Evolutionary conservation across 2,113 vertebrate genomes (phyloP), one percentile per base, ranked within the genome.

Genomic region (Siniperca knerii): DNA sequence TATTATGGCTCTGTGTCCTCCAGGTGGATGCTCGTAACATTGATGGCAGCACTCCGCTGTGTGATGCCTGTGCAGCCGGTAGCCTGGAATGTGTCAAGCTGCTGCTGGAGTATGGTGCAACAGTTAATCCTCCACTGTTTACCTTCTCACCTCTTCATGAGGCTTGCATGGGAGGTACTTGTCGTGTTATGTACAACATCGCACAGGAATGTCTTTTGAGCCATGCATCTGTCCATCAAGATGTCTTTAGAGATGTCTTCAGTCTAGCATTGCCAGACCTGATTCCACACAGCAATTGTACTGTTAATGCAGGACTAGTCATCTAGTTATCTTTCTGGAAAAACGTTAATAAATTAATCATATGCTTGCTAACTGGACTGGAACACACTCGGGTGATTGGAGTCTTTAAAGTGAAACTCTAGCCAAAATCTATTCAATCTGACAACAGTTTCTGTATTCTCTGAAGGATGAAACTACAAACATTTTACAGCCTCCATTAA

Each of bases 11-110:
- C 40, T 55, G 1, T 84, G 48, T 29, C 10, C 4, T 40, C 40
- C 64, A 99, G 98, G 98, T 99, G 79, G 98, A 99, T 0, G 98
- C 98, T 1, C 92, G 97, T 65, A 99, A 99, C 85, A 97, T 99
- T 0, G 98, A 99, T 0, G 97, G 98, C 65, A 99, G 98, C 94
- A 99, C 98, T 0, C 98, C 98, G 0, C 96, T 99, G 65, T 99
- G 98, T 0, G 98, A 99, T 0, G 98, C 98, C 33, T 99, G 98
- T 8, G 96, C 98, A 69, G 96, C 97, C 0, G 98, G 98, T 0
- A 99, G 96, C 93, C 61, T 97, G 0, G 98, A 98, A n/a, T 98
- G 98, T 42, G 97, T 97, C 12, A 95, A 93, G 62, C 93, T 99
- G 54, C 92, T 99, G 88, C 93, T 99, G 65, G 95, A 97, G 10